Evolutionary conservation across 2,113 vertebrate genomes (phyloP).

Genomic region (Lasiurus borealis): DNA sequence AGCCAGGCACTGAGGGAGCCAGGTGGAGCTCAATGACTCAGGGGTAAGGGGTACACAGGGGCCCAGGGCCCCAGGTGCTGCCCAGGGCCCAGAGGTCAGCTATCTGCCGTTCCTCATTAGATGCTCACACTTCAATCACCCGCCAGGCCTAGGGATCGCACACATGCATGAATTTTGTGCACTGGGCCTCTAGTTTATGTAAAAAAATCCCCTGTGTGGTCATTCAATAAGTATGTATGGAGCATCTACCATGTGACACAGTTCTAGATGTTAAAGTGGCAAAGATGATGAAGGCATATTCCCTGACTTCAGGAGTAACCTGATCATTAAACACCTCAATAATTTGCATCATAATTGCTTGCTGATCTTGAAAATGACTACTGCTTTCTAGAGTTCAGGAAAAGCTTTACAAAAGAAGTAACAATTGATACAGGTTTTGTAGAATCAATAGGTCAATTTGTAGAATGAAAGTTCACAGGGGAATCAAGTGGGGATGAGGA

Average conservation of each 20-base stretch:
- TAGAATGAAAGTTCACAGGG: background rate
- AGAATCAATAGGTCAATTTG: no score
- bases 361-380: background rate
- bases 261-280: background rate
- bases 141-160: no score
- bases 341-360: background rate
- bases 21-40: no score
- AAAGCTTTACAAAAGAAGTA: background rate
- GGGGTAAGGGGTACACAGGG: rapidly evolving
- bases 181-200: background rate
- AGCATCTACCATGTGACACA: background rate
- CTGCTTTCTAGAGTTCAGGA: background rate
- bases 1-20: no score
- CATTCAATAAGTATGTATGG: background rate
- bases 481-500: background rate
- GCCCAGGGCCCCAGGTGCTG: no score
- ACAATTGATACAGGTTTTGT: background rate
- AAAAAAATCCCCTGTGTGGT: background rate
- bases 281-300: background rate
- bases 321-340: background rate
- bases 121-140: rapidly evolving
- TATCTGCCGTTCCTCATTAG: no score
- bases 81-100: no score
- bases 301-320: background rate
- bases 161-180: no score